Evolutionary conservation across 1,140 invertebrate species (phyloP).

Genomic region (Psilanteris sp.): DNA sequence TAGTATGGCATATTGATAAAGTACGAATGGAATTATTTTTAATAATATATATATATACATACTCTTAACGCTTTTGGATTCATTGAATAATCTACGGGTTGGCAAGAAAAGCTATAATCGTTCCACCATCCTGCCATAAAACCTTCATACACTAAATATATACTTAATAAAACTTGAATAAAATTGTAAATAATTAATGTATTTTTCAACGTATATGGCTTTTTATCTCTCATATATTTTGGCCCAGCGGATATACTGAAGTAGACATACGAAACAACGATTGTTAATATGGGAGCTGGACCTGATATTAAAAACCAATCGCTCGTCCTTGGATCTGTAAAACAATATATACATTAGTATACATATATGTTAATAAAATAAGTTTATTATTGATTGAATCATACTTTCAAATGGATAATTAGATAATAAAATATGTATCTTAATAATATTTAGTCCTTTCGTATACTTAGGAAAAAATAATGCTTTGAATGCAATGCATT

Average conservation of each 20-base stretch:
- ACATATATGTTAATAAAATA: too few species aligned
- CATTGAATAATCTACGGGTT: constrained; percentile 90
- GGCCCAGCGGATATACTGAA: constrained; percentile 88
- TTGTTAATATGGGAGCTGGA: constrained; percentile 87
- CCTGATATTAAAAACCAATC: constrained; percentile 92
- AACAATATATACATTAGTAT: constrained; percentile 11
- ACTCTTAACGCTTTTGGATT: constrained; percentile 88
- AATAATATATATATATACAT: constrained; percentile 4
- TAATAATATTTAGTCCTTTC: too few species aligned
- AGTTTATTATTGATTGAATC: neutral
- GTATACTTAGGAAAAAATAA: too few species aligned
- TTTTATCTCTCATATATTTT: constrained; percentile 90
- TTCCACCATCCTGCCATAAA: constrained; percentile 84
- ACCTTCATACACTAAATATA: constrained; percentile 86
- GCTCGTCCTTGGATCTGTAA: constrained; percentile 90
- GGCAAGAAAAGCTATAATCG: constrained; percentile 89
- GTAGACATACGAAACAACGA: constrained; percentile 88
- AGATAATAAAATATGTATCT: too few species aligned
- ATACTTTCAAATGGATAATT: too few species aligned
- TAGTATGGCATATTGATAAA: too few species aligned
- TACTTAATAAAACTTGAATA: constrained; percentile 86
- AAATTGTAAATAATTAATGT: constrained; percentile 90
- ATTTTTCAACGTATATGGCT: constrained; percentile 89
- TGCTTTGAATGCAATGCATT: too few species aligned
- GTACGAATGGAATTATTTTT: too few species aligned